A percentile compares a stretch with the other conserved stretches of the same genome.
These are phyloP conservation scores for Serrognathus titanus DNA, from an alignment of 2,888 invertebrate genomes.

Conservation along the genomic window DNA sequence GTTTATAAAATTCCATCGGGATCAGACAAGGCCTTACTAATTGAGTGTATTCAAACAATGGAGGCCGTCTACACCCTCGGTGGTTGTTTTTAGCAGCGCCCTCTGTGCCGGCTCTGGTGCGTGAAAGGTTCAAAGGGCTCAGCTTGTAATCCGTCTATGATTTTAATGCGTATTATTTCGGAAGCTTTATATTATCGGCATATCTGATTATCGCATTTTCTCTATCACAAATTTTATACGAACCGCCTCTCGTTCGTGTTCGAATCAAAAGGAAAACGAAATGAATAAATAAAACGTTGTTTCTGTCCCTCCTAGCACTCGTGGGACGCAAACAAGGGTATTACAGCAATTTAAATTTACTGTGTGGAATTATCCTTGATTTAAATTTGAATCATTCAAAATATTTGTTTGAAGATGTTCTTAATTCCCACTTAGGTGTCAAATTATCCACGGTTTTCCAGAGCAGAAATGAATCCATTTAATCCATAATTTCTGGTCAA, in stretches of 20 bases:
- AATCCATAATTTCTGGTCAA: too few species aligned
- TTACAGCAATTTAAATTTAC: constrained; percentile 20
- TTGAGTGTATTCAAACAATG: constrained; percentile 49
- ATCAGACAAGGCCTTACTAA: constrained; percentile 30
- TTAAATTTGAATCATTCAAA: constrained; percentile 10
- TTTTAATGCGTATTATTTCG: constrained; percentile 50
- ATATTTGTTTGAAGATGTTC: constrained; percentile 7
- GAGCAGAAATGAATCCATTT: too few species aligned
- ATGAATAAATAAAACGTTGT: constrained; percentile 18
- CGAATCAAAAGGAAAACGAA: constrained; percentile 17
- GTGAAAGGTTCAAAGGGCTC: constrained; percentile 48
- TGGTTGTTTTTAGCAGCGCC: constrained; percentile 16
- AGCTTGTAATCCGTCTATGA: constrained; percentile 43
- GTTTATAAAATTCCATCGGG: background rate
- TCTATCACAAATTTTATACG: constrained; percentile 1
- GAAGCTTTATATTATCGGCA: constrained; percentile 23
- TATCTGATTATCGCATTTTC: constrained; percentile 22
- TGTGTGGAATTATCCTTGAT: constrained; percentile 10
- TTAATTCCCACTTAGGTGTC: background rate
- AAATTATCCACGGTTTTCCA: too few species aligned
- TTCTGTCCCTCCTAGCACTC: background rate
- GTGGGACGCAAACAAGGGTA: constrained; percentile 18
- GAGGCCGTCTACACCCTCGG: constrained; percentile 15
- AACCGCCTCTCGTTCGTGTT: background rate
- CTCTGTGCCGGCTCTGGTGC: constrained; percentile 38